A percentile compares a stretch with the other conserved stretches of the same genome.
Conservation (phyloP, 2,888 invertebrate genomes). For the Lasius platythorax region DNA sequence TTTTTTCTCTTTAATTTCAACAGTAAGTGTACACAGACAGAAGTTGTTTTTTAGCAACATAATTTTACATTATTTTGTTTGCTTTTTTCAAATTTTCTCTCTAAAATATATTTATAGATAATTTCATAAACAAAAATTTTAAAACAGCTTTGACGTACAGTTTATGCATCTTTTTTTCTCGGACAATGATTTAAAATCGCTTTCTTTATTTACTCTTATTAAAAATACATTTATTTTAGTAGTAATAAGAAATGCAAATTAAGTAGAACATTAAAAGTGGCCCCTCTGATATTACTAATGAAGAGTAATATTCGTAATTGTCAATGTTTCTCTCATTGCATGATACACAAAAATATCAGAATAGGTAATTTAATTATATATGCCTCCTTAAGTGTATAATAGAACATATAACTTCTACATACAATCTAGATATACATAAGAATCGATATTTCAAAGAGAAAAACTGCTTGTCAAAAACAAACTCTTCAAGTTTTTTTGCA, state of each 20-base stretch:
- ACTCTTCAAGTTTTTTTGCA: constrained; percentile 39
- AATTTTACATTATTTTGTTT: constrained; percentile 18
- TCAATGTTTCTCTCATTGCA: background rate
- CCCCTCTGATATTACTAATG: constrained; percentile 5
- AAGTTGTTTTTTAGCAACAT: background rate
- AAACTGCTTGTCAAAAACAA: background rate
- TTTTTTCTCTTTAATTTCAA: background rate
- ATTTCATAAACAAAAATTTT: background rate
- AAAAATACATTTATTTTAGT: constrained; percentile 16
- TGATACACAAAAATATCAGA: constrained; percentile 14
- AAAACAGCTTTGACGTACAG: background rate
- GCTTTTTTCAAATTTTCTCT: background rate
- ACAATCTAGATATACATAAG: constrained; percentile 40
- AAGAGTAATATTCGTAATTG: constrained; percentile 13
- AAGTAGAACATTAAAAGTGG: constrained; percentile 15
- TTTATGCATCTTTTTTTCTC: background rate
- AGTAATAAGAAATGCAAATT: constrained; percentile 25
- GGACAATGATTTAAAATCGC: background rate
- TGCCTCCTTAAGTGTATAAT: constrained; percentile 3
- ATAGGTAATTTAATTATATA: constrained; percentile 19
- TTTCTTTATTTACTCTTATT: background rate
- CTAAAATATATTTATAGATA: constrained; percentile 1
- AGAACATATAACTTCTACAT: constrained; percentile 52
- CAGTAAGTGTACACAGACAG: background rate
- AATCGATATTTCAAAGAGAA: constrained; percentile 54